A percentile compares a stretch with the other conserved stretches of the same genome.
These are phyloP conservation scores for Pogonophryne albipinna DNA, from an alignment of 2,797 vertebrate genomes.

Conservation along the genomic window DNA sequence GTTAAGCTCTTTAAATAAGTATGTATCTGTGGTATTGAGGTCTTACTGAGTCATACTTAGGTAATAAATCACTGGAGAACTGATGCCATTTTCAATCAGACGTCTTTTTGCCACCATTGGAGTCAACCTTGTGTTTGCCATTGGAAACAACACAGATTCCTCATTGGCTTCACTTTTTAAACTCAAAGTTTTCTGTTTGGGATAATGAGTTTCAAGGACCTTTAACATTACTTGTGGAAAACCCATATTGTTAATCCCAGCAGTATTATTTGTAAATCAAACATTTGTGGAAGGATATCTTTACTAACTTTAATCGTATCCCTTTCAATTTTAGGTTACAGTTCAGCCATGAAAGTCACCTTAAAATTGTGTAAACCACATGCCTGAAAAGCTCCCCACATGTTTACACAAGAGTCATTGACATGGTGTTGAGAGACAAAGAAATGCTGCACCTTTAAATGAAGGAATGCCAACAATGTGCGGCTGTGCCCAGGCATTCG, in stretches of 20 bases:
- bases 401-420: conserved; percentile 4
- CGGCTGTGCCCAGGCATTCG: conserved; percentile 70
- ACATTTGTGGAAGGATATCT: background rate
- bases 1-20: too few relatives aligned
- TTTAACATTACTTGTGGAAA: background rate
- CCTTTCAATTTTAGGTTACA: conserved; percentile 8
- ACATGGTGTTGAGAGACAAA: conserved; percentile 42
- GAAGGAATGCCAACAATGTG: conserved; percentile 75
- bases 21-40: too few relatives aligned
- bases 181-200: too few relatives aligned
- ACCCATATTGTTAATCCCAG: background rate
- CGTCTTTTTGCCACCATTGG: too few relatives aligned
- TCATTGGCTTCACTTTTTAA: too few relatives aligned
- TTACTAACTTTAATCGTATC: background rate
- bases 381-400: conserved; percentile 8
- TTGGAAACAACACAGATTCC: too few relatives aligned
- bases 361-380: background rate
- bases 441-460: conserved; percentile 71
- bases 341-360: background rate
- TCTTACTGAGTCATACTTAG: too few relatives aligned
- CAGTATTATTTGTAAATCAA: background rate
- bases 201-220: too few relatives aligned
- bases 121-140: too few relatives aligned
- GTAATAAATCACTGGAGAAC: too few relatives aligned
- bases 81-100: too few relatives aligned